Evolutionary conservation across 64 coral and sea anemone genomes (phyloP).

Genomic region (Actinia equina): DNA sequence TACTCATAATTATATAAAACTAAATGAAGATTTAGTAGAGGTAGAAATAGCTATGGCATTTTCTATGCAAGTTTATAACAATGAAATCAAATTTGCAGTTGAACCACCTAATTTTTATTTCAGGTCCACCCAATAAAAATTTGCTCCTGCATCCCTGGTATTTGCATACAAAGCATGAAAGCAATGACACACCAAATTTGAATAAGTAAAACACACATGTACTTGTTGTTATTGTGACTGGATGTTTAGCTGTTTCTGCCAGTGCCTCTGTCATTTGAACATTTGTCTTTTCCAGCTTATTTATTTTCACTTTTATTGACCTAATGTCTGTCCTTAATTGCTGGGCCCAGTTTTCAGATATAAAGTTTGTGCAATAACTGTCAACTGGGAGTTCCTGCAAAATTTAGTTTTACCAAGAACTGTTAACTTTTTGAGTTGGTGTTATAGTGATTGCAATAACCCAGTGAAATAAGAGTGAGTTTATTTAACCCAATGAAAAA

Average conservation of each 20-base stretch:
- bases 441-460: too few species aligned
- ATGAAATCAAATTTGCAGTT: too few species aligned
- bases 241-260: background rate
- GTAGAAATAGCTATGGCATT: too few species aligned
- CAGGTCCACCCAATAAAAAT: too few species aligned
- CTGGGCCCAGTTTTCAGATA: background rate
- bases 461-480: too few species aligned
- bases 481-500: too few species aligned
- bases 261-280: background rate
- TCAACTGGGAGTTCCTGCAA: background rate
- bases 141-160: background rate
- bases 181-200: background rate
- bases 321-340: constrained; percentile 8
- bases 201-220: background rate
- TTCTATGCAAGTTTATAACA: too few species aligned
- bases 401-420: background rate
- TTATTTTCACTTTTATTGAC: constrained; percentile 1
- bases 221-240: constrained; percentile 9
- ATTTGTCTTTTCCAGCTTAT: background rate
- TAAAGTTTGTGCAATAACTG: background rate
- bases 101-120: too few species aligned
- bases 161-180: background rate
- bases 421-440: background rate
- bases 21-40: too few species aligned
- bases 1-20: too few species aligned